Base-by-base conservation (phyloP, 2,113 vertebrate species). In the Columbina picui region DNA sequence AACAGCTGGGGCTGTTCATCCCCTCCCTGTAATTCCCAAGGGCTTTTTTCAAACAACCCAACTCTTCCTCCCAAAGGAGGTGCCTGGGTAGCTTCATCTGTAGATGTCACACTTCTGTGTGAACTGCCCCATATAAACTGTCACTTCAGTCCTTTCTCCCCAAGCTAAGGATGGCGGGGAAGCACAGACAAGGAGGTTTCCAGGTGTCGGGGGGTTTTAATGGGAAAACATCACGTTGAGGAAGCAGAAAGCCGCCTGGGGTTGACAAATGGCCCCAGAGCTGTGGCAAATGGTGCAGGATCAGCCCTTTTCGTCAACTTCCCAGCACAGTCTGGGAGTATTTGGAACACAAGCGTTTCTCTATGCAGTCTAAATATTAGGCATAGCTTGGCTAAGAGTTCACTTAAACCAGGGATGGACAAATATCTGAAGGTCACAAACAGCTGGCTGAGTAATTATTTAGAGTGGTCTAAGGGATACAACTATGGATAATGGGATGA, bases 391-490 rank as follows among this genome's bases (percentile, higher is more conserved):
- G 45, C n/a, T 47, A 82, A 49, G 52, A 60, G 77, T 91, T 94
- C 73, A 30, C 68, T 80, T 59, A 78, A 94, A 87, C 73, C 30
- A 74, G 49, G 55, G 69, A 30, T 90, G 88, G 88, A 69, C 88
- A 73, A 87, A 84, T 90, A 95, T 84, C 88, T 96, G 93, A 94
- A 97, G 92, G 96, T 96, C 94, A 76, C 41, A 90, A 92, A 87
- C 68, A 78, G 61, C 64, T 18, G 0, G 29, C 65, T 79, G 85
- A 87, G 90, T 87, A 97, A 96, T 96, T 95, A 94, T 76, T 94
- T 96, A 96, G 94, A 96, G 96, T 96, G 93, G 90, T 89, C 77
- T 88, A 65, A 90, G 93, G 65, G 80, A 71, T 75, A 19, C 67
- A 91, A 36, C 67, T 23, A 9, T 75, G 73, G 83, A 61, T 96